Evolutionary conservation across 2,888 invertebrate species (phyloP).

Genomic region (Sialis lutaria): DNA sequence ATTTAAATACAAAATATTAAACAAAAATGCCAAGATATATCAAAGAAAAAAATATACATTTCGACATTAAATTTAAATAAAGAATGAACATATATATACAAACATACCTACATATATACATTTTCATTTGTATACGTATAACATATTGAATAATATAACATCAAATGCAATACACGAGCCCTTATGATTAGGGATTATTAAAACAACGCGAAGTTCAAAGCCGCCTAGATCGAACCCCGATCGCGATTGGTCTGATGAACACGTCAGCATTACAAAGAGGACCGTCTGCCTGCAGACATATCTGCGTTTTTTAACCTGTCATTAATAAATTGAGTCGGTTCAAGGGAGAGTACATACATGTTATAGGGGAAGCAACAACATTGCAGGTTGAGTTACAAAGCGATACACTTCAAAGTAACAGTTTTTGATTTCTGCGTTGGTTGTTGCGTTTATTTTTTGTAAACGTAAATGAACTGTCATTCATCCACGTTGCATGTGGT

Average conservation of each 20-base stretch:
- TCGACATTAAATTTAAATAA: no score
- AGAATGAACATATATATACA: no score
- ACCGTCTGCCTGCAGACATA: conserved; percentile 18
- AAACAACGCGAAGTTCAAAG: conserved; percentile 20
- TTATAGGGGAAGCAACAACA: no score
- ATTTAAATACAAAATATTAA: no score
- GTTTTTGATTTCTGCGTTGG: no score
- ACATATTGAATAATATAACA: no score
- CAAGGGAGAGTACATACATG: neutral
- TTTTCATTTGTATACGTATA: no score
- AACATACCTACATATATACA: no score
- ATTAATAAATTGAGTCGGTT: conserved; percentile 24
- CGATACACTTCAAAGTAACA: no score
- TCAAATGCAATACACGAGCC: neutral
- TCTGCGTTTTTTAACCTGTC: conserved; percentile 26
- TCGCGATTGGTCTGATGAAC: conserved; percentile 4
- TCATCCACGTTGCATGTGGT: neutral
- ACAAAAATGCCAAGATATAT: no score
- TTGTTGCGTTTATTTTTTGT: neutral
- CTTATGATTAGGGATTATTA: conserved; percentile 14
- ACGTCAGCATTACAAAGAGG: neutral
- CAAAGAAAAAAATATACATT: no score
- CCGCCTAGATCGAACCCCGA: conserved; percentile 26
- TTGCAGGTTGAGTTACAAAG: no score
- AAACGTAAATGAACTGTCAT: neutral